Evolutionary conservation across 2,113 vertebrate species (phyloP).

Genomic region (Ptyas mucosa): DNA sequence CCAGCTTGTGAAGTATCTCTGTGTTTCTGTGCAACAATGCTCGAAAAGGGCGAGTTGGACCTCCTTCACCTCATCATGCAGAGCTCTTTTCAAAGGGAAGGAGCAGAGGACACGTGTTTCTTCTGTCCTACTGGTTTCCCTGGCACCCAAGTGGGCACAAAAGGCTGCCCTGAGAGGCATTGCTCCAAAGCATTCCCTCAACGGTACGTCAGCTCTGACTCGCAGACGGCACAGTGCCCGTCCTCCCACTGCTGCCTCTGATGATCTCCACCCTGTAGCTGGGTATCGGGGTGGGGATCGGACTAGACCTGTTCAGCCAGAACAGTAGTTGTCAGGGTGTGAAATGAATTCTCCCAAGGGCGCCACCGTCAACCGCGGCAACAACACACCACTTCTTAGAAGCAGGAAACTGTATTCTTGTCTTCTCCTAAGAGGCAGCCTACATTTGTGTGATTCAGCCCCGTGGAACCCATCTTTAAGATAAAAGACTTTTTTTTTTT

Average conservation of each 20-base stretch:
- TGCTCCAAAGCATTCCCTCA: conserved; percentile 21
- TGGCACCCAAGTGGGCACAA: conserved; percentile 17
- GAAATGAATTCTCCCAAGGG: conserved; percentile 14
- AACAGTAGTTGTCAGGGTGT: conserved; percentile 5
- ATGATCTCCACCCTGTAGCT: conserved; percentile 10
- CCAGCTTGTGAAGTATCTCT: background rate
- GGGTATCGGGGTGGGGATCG: conserved; percentile 22
- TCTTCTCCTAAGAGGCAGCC: background rate
- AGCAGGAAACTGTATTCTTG: background rate
- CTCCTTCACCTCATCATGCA: background rate
- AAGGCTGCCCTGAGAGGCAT: background rate
- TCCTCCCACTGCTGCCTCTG: background rate
- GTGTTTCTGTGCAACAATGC: background rate
- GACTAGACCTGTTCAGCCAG: conserved; percentile 27
- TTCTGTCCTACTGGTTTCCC: conserved; percentile 21
- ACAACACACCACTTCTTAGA: background rate
- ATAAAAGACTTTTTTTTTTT: background rate
- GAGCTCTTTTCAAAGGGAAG: background rate
- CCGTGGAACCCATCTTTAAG: background rate
- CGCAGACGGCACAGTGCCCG: background rate
- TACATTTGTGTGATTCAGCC: background rate
- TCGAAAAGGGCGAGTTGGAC: background rate
- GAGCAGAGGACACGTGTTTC: background rate
- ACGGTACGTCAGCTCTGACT: background rate
- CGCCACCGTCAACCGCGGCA: background rate